phyloP scores from a whole-genome alignment of 2,888 invertebrate genomes.

The Eilema caniola region DNA sequence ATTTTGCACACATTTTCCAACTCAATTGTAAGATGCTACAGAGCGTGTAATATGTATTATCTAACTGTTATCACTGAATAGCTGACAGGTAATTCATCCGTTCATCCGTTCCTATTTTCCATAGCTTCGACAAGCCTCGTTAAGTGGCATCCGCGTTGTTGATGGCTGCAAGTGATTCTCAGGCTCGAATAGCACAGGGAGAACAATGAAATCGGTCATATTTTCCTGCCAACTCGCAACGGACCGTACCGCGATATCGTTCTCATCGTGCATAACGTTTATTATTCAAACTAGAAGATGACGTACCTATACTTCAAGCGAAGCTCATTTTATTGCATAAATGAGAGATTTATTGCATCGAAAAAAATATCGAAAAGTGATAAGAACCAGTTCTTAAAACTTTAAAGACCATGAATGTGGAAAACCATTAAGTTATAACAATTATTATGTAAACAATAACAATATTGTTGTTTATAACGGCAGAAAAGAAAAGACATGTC shows the following conservation, averaged over 20 bases:
- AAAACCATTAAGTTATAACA: background rate
- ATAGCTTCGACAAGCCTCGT: conserved; percentile 85
- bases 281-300: conserved; percentile 77
- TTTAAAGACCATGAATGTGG: background rate
- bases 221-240: conserved; percentile 82
- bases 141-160: conserved; percentile 83
- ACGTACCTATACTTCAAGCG: conserved; percentile 71
- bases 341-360: conserved; percentile 66
- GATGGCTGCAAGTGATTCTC: conserved; percentile 86
- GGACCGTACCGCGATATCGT: conserved; percentile 81
- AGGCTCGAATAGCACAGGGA: conserved; percentile 76
- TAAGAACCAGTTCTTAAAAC: background rate
- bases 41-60: conserved; percentile 66
- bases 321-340: conserved; percentile 77
- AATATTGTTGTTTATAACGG: background rate
- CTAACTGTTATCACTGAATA: conserved; percentile 78
- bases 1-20: conserved; percentile 44
- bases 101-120: conserved; percentile 82
- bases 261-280: conserved; percentile 79
- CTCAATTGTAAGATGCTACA: conserved; percentile 72
- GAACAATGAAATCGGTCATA: conserved; percentile 87
- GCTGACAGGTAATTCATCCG: conserved; percentile 82
- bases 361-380: background rate
- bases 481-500: background rate
- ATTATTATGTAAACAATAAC: background rate